Evolutionary conservation across 2,888 invertebrate genomes (phyloP).

Genomic region (Oegoconia quadripuncta): DNA sequence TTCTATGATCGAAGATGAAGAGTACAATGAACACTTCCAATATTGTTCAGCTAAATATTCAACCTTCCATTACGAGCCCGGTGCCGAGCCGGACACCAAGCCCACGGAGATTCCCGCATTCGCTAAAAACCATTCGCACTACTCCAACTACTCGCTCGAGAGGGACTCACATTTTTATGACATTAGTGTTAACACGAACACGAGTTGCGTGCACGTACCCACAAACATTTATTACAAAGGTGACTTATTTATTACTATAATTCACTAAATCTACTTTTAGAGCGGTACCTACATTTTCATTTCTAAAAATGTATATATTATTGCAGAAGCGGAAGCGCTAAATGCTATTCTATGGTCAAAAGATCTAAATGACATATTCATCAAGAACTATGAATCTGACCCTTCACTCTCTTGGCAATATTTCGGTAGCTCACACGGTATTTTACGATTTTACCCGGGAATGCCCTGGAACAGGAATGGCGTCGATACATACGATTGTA

Average conservation of each 20-base stretch:
- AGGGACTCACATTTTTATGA: conserved; percentile 91
- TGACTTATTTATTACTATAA: conserved; percentile 31
- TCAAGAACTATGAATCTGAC: conserved; percentile 91
- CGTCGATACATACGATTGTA: conserved; percentile 92
- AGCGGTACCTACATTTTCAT: neutral
- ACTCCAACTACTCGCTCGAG: conserved; percentile 80
- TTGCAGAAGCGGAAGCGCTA: conserved; percentile 57
- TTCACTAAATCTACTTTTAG: neutral
- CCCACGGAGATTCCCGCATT: conserved; percentile 37
- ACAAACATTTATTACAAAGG: conserved; percentile 94
- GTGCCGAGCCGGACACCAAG: conserved; percentile 14
- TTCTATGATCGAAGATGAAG: conserved; percentile 50
- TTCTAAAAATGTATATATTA: conserved; percentile 1
- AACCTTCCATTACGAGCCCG: conserved; percentile 42
- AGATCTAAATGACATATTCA: conserved; percentile 89
- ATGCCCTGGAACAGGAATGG: conserved; percentile 81
- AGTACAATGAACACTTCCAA: conserved; percentile 48
- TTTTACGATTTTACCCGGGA: conserved; percentile 95
- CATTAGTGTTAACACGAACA: conserved; percentile 87
- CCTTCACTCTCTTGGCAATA: conserved; percentile 98
- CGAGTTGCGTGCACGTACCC: conserved; percentile 95
- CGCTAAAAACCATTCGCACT: conserved; percentile 55
- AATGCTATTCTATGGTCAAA: conserved; percentile 92
- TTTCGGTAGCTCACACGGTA: conserved; percentile 96
- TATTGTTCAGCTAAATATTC: conserved; percentile 94